Base-by-base conservation (phyloP, 1,140 invertebrate genomes). In the Cecropterus lyciades region DNA sequence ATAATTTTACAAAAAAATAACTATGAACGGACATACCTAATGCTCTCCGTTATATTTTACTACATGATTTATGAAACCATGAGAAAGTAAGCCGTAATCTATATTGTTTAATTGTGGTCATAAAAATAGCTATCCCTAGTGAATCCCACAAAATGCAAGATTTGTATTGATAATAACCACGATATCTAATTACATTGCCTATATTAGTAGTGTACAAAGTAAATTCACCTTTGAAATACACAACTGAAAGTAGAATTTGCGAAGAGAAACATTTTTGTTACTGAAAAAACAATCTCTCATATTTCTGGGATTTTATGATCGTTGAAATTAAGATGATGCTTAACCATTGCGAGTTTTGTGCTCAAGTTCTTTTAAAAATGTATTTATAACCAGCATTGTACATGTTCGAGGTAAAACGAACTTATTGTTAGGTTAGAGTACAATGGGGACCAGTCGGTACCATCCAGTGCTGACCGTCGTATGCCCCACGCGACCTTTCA, bases 391-490 rank as follows among this genome's bases (percentile, higher is more conserved):
- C 24, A 63, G 55, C 14, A 52, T 48, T 74, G 57, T 46, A 53
- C 64, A 9, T 4, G 24, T 14, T 59, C 42, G 14, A 7, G 3
- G 30, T 27, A 42, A 46, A 51, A 68, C 33, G 13, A 11, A 55
- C 43, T 9, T 51, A 30, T 15, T 55, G 67, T 72, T 37, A 56
- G 42, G 53, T 62, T 40, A 37, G 14, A 43, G 49, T 60, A 66
- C 55, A 17, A 43, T 42, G 37, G 70, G 82, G 84, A 82, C 75
- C 79, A 77, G 57, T 77, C 73, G 62, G 88, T 89, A 83, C 85
- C 88, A 88, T 79, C 86, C 82, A 73, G 77, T 73, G 79, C 76
- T 91, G 87, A 89, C 88, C 88, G 86, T 77, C 82, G 77, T 83
- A 77, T 80, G 82, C 79, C 81, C 85, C 79, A 76, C 72, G 75